These are phyloP conservation scores for Elgaria multicarinata DNA, from an alignment of 2,113 vertebrate genomes.

Conservation along the genomic window DNA sequence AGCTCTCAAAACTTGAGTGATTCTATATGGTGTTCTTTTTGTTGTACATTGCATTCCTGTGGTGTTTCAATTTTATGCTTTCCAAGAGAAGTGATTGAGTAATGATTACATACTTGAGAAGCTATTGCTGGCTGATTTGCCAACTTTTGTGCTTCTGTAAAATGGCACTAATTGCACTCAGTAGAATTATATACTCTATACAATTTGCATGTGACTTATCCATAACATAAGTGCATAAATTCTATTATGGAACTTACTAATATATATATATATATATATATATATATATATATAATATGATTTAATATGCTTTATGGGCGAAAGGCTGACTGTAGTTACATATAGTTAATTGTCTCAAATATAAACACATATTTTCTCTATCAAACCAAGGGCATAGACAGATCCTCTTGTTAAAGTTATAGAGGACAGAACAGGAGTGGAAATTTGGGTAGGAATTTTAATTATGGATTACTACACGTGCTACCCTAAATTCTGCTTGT, in stretches of 20 bases:
- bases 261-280: no score
- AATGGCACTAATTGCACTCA: neutral
- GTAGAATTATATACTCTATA: neutral
- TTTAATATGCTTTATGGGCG: neutral
- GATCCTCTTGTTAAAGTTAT: neutral
- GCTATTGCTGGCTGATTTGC: neutral
- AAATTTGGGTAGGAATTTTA: constrained; percentile 14
- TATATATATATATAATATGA: no score
- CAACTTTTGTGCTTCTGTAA: neutral
- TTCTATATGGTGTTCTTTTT: neutral
- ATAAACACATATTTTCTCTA: neutral
- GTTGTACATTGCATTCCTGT: neutral
- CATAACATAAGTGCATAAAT: neutral
- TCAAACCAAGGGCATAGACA: neutral
- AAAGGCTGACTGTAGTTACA: neutral
- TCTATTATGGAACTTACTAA: neutral
- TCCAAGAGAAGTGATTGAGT: neutral
- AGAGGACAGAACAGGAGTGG: neutral
- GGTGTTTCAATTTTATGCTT: neutral
- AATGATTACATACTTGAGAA: neutral
- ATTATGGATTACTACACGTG: constrained; percentile 33
- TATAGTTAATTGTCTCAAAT: neutral
- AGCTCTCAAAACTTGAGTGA: neutral
- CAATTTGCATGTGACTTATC: neutral
- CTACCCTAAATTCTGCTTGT: constrained; percentile 32